These are phyloP conservation scores for Molanna angustata DNA, from an alignment of 2,888 invertebrate genomes.

Conservation along the genomic window DNA sequence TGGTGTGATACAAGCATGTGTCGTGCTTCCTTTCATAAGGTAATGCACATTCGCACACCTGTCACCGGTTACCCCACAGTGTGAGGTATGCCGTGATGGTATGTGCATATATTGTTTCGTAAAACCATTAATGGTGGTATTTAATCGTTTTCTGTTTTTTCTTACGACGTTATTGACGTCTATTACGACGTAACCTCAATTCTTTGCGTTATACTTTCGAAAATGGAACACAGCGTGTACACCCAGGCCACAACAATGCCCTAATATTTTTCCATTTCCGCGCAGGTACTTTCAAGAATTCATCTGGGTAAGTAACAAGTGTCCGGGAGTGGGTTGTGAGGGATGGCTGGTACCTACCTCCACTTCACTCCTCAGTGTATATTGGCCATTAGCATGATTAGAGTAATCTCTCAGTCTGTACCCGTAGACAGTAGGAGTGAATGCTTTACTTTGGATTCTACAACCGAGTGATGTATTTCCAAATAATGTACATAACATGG, in stretches of 20 bases:
- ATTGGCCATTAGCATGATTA: slow-evolving; percentile 60
- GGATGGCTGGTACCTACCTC: slow-evolving; percentile 15
- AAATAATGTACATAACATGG: too few species aligned
- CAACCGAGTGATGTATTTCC: too few species aligned
- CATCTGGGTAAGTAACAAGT: slow-evolving; percentile 33
- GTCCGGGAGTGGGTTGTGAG: slow-evolving; percentile 21
- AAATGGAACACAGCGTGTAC: slow-evolving; percentile 11
- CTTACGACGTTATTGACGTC: too few species aligned
- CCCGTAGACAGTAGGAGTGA: slow-evolving; percentile 12
- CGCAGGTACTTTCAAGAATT: slow-evolving; percentile 25
- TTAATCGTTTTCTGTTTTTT: too few species aligned
- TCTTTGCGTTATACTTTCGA: slow-evolving; percentile 13
- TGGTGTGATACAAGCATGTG: too few species aligned
- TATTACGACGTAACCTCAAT: not conserved
- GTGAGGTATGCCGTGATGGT: too few species aligned
- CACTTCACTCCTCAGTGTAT: slow-evolving; percentile 38
- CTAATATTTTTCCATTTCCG: slow-evolving; percentile 26
- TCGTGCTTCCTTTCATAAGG: too few species aligned
- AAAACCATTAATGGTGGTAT: too few species aligned
- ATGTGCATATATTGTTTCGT: too few species aligned
- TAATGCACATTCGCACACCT: too few species aligned
- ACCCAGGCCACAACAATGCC: slow-evolving; percentile 15
- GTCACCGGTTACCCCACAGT: too few species aligned
- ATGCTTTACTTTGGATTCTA: slow-evolving; percentile 8
- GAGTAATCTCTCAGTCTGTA: slow-evolving; percentile 37